Percentiles rank a stretch among this genome's conserved stretches.
Evolutionary conservation across 2,113 vertebrate species (phyloP).

Genomic region (Platycercus adscitus): DNA sequence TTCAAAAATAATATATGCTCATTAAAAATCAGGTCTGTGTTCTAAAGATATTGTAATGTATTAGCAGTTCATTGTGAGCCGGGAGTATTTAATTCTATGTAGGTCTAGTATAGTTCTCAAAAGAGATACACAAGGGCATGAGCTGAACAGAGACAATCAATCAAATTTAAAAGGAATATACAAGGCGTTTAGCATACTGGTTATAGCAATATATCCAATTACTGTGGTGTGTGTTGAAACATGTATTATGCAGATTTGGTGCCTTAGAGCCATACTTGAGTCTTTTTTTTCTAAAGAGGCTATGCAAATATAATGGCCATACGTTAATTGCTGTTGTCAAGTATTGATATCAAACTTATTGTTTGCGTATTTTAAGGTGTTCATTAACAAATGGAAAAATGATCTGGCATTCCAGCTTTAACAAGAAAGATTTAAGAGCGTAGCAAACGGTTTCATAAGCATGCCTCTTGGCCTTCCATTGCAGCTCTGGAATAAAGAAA

Average conservation of each 20-base stretch:
- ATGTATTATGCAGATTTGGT: not conserved
- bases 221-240: not conserved
- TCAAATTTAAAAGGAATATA: slow-evolving; percentile 64
- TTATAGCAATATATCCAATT: slow-evolving; percentile 40
- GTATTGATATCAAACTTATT: slow-evolving; percentile 62
- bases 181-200: slow-evolving; percentile 20
- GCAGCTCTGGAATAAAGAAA: not conserved
- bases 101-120: not conserved
- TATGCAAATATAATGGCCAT: slow-evolving; percentile 60
- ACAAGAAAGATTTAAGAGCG: not conserved
- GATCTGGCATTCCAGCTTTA: not conserved
- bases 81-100: not conserved
- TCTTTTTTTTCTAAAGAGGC: slow-evolving; percentile 33
- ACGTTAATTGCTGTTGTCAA: slow-evolving; percentile 75
- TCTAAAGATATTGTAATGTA: not conserved
- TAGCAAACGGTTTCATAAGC: not conserved
- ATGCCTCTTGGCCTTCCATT: not conserved
- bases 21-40: not conserved
- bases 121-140: not conserved
- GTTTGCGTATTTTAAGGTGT: slow-evolving; percentile 44
- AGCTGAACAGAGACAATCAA: slow-evolving; percentile 62
- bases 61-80: not conserved
- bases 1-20: not conserved
- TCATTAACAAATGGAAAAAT: slow-evolving; percentile 34
- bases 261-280: not conserved